phyloP scores from a whole-genome alignment of 2,888 invertebrate species.

The Myopa testacea region DNA sequence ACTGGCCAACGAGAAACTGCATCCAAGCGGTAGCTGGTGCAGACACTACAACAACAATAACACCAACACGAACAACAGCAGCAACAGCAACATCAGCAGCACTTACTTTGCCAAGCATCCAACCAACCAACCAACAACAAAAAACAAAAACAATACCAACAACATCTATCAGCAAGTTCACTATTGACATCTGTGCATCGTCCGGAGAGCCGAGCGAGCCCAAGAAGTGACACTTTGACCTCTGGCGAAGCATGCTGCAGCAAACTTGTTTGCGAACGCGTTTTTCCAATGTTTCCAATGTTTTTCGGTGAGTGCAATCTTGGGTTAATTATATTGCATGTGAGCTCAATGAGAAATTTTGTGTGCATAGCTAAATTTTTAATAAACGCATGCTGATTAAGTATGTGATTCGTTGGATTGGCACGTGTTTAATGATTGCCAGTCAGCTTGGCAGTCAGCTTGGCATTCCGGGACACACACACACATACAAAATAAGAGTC shows the following conservation, averaged over 20 bases:
- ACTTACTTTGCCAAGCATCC: background rate
- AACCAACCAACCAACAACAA: slow-evolving; percentile 4
- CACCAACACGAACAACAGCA: no score
- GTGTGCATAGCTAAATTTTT: slow-evolving; percentile 35
- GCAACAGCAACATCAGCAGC: background rate
- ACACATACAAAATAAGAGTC: no score
- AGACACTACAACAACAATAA: background rate
- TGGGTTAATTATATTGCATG: slow-evolving; percentile 23
- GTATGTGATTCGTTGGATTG: slow-evolving; percentile 14
- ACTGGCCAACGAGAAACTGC: background rate
- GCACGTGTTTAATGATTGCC: slow-evolving; percentile 23
- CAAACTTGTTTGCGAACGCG: slow-evolving; percentile 6
- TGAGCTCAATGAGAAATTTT: slow-evolving; percentile 19
- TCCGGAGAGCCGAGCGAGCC: background rate
- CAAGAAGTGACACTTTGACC: slow-evolving; percentile 22
- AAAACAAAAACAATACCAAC: background rate
- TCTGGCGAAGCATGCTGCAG: slow-evolving; percentile 7
- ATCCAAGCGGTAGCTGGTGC: slow-evolving; percentile 30
- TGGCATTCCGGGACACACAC: background rate
- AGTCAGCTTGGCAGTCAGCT: background rate
- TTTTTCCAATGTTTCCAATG: slow-evolving; percentile 12
- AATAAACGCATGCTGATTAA: slow-evolving; percentile 15
- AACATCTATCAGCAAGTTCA: background rate
- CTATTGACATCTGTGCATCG: slow-evolving; percentile 17
- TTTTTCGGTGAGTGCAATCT: slow-evolving; percentile 29